Evolutionary conservation across 2,113 vertebrate genomes (phyloP).

Genomic region (Tor tambroides): DNA sequence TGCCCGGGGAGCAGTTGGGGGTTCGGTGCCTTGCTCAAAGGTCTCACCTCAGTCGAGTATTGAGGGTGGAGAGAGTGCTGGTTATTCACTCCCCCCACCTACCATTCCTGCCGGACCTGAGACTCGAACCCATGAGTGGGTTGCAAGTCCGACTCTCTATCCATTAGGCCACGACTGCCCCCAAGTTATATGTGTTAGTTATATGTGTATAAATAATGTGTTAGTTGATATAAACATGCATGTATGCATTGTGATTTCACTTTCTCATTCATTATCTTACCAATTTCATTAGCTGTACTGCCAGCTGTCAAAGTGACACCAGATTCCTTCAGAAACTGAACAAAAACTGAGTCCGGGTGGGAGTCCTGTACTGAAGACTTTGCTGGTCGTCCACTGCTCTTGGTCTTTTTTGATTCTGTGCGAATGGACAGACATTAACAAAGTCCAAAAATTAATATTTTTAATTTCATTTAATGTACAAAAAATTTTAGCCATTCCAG

Average conservation of each 20-base stretch:
- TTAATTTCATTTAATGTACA: background rate
- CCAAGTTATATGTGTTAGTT: too few relatives aligned
- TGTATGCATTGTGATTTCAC: background rate
- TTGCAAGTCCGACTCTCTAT: too few relatives aligned
- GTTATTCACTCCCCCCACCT: too few relatives aligned
- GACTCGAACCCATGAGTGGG: too few relatives aligned
- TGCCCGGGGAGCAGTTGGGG: too few relatives aligned
- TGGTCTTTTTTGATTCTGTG: slow-evolving; percentile 81
- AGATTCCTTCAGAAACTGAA: slow-evolving; percentile 79
- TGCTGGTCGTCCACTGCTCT: slow-evolving; percentile 67
- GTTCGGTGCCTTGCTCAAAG: too few relatives aligned
- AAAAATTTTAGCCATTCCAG: background rate
- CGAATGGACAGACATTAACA: background rate
- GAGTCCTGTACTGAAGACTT: slow-evolving; percentile 70
- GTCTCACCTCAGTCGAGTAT: too few relatives aligned
- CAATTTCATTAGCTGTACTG: slow-evolving; percentile 83
- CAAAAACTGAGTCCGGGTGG: slow-evolving; percentile 77
- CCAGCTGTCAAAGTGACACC: slow-evolving; percentile 83
- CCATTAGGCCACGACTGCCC: too few relatives aligned
- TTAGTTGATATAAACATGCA: background rate
- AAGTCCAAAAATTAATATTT: background rate
- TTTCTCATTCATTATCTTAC: slow-evolving; percentile 59
- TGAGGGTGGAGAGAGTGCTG: too few relatives aligned
- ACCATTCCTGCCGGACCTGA: too few relatives aligned
- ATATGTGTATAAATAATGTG: background rate